phyloP scores from a whole-genome alignment of 2,888 invertebrate species.

The Pollenia amentaria region DNA sequence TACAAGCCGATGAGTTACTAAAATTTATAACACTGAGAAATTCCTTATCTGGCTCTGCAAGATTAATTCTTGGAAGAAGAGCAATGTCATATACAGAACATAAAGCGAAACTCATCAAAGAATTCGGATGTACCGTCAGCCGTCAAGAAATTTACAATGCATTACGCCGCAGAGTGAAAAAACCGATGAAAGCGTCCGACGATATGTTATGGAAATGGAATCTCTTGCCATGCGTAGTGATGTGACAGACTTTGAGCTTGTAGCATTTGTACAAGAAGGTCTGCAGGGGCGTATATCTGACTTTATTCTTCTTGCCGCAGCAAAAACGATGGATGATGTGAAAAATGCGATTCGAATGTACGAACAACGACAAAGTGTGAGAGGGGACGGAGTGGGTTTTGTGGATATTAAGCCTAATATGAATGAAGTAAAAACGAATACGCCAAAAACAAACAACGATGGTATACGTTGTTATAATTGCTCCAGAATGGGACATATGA shows the following conservation, averaged over 20 bases:
- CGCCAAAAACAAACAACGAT: constrained; percentile 5
- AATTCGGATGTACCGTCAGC: constrained; percentile 48
- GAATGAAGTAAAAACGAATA: constrained; percentile 9
- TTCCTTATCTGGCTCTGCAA: constrained; percentile 56
- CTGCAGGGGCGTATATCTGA: constrained; percentile 60
- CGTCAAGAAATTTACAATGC: constrained; percentile 66
- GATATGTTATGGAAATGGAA: constrained; percentile 70
- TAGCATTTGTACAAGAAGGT: constrained; percentile 68
- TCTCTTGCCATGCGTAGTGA: constrained; percentile 60
- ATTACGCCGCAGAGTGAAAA: constrained; percentile 45
- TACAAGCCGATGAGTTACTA: constrained; percentile 61
- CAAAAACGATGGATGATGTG: constrained; percentile 40
- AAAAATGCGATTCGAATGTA: constrained; percentile 42
- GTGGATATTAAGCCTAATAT: not conserved
- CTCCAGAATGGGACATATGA: constrained; percentile 31
- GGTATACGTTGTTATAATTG: constrained; percentile 31
- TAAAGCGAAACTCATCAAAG: constrained; percentile 52
- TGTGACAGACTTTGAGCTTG: constrained; percentile 62
- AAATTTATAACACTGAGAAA: constrained; percentile 67
- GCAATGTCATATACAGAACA: constrained; percentile 57
- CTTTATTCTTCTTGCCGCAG: constrained; percentile 43
- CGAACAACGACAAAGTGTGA: constrained; percentile 40
- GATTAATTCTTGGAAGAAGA: constrained; percentile 61
- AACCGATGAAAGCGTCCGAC: constrained; percentile 58
- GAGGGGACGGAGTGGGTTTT: not conserved